phyloP scores from a whole-genome alignment of 2,113 vertebrate species.

The Odontesthes bonariensis region DNA sequence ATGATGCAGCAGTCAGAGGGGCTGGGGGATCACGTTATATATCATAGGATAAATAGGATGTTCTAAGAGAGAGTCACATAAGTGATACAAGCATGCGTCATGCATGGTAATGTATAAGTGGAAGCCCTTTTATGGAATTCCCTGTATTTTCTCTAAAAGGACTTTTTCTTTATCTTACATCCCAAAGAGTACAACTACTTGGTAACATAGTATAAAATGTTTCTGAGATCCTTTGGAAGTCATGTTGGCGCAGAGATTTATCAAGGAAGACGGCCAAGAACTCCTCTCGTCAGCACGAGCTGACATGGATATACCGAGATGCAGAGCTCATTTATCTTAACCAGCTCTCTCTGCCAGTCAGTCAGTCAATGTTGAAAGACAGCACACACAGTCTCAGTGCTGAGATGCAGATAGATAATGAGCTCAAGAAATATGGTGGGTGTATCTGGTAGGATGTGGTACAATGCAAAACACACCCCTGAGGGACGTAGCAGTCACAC shows the following conservation, averaged over 20 bases:
- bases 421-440: conserved; percentile 39
- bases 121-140: background rate
- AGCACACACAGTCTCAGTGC: conserved; percentile 15
- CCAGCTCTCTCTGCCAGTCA: conserved; percentile 42
- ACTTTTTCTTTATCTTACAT: background rate
- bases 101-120: background rate
- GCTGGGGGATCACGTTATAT: background rate
- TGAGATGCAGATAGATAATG: conserved; percentile 52
- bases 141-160: background rate
- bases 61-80: background rate
- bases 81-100: background rate
- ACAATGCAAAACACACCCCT: conserved; percentile 32
- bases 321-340: conserved; percentile 57
- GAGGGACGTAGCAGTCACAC: background rate
- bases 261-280: conserved; percentile 27
- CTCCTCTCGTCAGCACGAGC: conserved; percentile 22
- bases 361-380: conserved; percentile 45
- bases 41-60: background rate
- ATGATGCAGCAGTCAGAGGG: background rate
- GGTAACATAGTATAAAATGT: background rate
- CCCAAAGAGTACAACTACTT: conserved; percentile 10
- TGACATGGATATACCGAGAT: conserved; percentile 40
- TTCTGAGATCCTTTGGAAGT: background rate
- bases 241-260: conserved; percentile 19
- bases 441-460: conserved; percentile 41